Percentiles rank a stretch among this genome's conserved stretches.
Evolutionary conservation across 2,113 vertebrate genomes (phyloP).

Genomic region (Sylvia atricapilla): DNA sequence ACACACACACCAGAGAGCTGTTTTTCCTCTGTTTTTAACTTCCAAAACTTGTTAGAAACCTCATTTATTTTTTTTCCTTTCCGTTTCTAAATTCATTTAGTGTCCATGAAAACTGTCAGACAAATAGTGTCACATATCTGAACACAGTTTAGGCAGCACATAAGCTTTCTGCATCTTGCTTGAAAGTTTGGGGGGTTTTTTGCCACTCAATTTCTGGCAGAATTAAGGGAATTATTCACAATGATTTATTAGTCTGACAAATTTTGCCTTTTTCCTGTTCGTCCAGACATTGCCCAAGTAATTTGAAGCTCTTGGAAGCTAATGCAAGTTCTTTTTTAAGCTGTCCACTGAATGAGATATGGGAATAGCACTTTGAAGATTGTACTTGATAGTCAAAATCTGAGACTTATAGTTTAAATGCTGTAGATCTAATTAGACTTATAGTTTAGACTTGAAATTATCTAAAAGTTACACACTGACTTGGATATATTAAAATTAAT

Average conservation of each 20-base stretch:
- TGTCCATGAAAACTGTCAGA: not conserved
- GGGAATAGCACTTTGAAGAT: not conserved
- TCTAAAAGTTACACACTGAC: not conserved
- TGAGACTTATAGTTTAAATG: not conserved
- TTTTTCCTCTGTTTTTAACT: not conserved
- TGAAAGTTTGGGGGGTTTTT: not conserved
- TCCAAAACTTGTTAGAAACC: not conserved
- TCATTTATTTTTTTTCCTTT: not conserved
- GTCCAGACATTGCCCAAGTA: not conserved
- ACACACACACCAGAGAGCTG: not conserved
- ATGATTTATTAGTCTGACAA: not conserved
- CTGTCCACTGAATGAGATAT: not conserved
- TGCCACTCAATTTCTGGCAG: not conserved
- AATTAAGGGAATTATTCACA: not conserved
- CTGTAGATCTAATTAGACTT: not conserved
- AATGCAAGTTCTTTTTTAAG: not conserved
- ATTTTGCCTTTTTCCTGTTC: not conserved
- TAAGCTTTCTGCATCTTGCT: not conserved
- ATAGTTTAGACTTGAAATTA: not conserved
- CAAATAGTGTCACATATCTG: not conserved
- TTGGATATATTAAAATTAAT: not conserved
- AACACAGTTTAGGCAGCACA: not conserved
- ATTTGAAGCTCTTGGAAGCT: slow-evolving; percentile 2
- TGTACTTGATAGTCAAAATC: not conserved
- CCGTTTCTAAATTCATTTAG: not conserved